Conservation (phyloP, 2,797 vertebrate genomes). For the Trematomus bernacchii region DNA sequence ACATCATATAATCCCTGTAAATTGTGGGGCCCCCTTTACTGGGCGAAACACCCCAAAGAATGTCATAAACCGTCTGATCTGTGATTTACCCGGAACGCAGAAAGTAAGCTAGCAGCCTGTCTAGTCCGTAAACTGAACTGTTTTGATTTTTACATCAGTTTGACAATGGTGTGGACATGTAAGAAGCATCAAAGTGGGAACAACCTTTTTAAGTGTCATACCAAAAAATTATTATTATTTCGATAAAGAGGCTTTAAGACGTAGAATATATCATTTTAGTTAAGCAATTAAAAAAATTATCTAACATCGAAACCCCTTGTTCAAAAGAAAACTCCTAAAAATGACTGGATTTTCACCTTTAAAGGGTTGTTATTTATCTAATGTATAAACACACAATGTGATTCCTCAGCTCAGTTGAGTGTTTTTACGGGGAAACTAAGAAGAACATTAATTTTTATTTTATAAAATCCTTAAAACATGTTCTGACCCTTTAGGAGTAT, state of each 20-base stretch:
- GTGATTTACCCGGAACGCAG: constrained; percentile 76
- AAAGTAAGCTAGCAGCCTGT: constrained; percentile 49
- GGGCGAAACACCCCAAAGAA: constrained; percentile 83
- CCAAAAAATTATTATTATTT: neutral
- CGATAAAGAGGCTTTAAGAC: constrained; percentile 1
- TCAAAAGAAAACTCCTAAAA: constrained; percentile 6
- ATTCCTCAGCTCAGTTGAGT: constrained; percentile 18
- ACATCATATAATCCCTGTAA: constrained; percentile 79
- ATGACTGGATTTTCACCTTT: neutral
- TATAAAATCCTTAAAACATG: neutral
- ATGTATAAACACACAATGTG: constrained; percentile 22
- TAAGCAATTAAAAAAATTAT: neutral
- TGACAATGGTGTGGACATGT: constrained; percentile 1
- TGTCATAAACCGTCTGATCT: constrained; percentile 86
- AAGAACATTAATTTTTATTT: constrained; percentile 18
- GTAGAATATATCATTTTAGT: neutral
- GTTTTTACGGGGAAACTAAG: constrained; percentile 18
- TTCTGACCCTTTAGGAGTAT: neutral
- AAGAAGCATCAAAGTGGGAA: neutral
- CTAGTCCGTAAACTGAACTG: constrained; percentile 20
- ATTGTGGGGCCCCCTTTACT: constrained; percentile 68
- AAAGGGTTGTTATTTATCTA: constrained; percentile 12
- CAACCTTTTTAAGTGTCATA: neutral
- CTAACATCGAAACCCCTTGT: neutral
- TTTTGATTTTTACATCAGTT: constrained; percentile 36